A percentile compares a stretch with the other conserved stretches of the same genome.
Conservation (phyloP, 2,888 invertebrate genomes). For the Micropterix aruncella region DNA sequence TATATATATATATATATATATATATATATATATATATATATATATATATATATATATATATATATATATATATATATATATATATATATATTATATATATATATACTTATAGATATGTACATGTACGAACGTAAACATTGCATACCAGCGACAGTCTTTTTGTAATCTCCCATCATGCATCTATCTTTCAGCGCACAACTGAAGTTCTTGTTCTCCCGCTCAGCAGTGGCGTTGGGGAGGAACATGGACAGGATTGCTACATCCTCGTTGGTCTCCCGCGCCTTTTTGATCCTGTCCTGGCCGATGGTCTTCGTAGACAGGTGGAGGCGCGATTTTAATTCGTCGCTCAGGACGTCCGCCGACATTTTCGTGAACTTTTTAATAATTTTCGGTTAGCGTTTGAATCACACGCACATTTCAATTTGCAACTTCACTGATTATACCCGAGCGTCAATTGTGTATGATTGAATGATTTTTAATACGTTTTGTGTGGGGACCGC, state of each 20-base stretch:
- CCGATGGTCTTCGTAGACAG: constrained; percentile 69
- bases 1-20: no score
- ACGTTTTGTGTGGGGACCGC: no score
- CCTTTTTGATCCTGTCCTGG: constrained; percentile 66
- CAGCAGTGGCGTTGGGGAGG: constrained; percentile 50
- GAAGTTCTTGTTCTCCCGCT: constrained; percentile 58
- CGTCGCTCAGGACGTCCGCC: constrained; percentile 63
- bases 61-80: no score
- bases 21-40: no score
- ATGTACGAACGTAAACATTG: constrained; percentile 6
- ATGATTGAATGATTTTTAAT: no score
- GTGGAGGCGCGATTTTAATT: constrained; percentile 58
- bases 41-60: no score
- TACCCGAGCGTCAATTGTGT: no score
- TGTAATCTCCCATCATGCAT: constrained; percentile 64
- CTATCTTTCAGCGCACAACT: constrained; percentile 61
- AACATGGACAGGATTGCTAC: constrained; percentile 79
- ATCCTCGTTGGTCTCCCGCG: constrained; percentile 75
- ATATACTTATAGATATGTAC: no score
- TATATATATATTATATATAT: no score
- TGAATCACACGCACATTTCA: not conserved
- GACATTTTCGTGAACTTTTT: constrained; percentile 36
- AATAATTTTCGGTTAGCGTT: not conserved
- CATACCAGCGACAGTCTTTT: constrained; percentile 66
- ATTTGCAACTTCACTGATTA: not conserved